Evolutionary conservation across 1,140 invertebrate genomes (phyloP), one percentile per base, ranked within the genome.

Genomic region (Pseudachorutes palmiensis): DNA sequence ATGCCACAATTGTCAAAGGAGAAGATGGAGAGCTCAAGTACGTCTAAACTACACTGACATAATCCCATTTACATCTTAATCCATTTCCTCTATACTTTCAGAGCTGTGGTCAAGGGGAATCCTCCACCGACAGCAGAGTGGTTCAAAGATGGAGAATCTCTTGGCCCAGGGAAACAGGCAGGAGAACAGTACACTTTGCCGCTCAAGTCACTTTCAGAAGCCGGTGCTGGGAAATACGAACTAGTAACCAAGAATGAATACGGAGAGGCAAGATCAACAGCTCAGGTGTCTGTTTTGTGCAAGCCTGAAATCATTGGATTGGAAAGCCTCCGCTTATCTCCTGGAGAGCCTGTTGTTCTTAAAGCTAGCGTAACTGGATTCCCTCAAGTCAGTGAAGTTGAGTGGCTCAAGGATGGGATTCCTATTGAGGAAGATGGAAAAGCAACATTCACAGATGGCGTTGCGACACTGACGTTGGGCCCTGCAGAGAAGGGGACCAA

Each of bases 41-140:
- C 88, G 28, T 63, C 33, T 9, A 61, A 61, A 12, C 30, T 26
- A 9, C 59, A 31, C 26, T 30, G 9, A 30, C 24, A 86, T n/a
- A n/a, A n/a, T n/a, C n/a, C n/a, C n/a, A n/a, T 24, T 58, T 19
- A 45, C 19, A 12, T 12, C 19, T 45, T 45, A 29, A 29, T 9
- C 2, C 30, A 14, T 16, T 29, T 61, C 14, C 19, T 61, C 30
- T 32, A 29, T 9, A 61, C n/a, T 41, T 89, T 93, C 75, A 81
- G 86, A 0, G 89, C 88, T 2, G 67, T 89, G 3, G 86, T 70
- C 0, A 67, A 31, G 26, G 95, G 94, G 12, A 83, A 94, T 41
- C 95, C 95, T 0, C 81, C 84, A 63, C 94, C 95, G 0, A 89
- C 93, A 5, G 80, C 97, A 5, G 80, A 82, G 0, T 98, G 94